Conservation (phyloP, 2,888 invertebrate genomes). For the Baronia brevicornis region DNA sequence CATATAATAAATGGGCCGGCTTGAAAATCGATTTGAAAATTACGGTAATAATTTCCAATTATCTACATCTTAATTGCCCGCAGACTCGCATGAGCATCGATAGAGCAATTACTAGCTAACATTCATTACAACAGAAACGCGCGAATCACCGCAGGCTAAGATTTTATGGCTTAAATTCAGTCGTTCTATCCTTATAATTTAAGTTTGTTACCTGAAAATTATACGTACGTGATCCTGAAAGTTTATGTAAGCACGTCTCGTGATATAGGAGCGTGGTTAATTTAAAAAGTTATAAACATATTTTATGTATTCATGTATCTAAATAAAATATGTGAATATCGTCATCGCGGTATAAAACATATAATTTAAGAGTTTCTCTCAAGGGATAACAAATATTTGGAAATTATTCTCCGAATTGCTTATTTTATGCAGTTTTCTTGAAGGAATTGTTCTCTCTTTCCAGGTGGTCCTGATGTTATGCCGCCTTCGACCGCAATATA, state of each 20-base stretch:
- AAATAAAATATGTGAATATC: too few species aligned
- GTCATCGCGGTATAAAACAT: too few species aligned
- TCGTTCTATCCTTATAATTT: constrained; percentile 4
- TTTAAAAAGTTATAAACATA: too few species aligned
- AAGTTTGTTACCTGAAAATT: constrained; percentile 15
- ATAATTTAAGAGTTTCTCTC: too few species aligned
- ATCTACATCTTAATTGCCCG: constrained; percentile 64
- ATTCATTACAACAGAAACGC: constrained; percentile 41
- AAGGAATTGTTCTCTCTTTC: constrained; percentile 35
- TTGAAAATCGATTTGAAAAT: constrained; percentile 21
- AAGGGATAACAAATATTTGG: too few species aligned
- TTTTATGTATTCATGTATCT: too few species aligned
- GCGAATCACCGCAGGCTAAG: constrained; percentile 47
- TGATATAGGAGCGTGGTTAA: too few species aligned
- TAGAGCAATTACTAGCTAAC: constrained; percentile 53
- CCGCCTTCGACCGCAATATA: constrained; percentile 93
- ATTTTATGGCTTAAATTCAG: constrained; percentile 60
- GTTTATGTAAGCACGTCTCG: too few species aligned
- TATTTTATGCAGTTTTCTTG: constrained; percentile 3
- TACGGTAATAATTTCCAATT: constrained; percentile 41
- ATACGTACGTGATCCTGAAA: constrained; percentile 11
- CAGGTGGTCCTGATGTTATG: constrained; percentile 96
- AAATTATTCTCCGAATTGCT: constrained; percentile 27
- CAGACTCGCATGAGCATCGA: constrained; percentile 44
- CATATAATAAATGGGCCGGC: neutral